Evolutionary conservation across 1,140 invertebrate genomes (phyloP), one percentile per base, ranked within the genome.

Genomic region (Cephus cinctus): DNA sequence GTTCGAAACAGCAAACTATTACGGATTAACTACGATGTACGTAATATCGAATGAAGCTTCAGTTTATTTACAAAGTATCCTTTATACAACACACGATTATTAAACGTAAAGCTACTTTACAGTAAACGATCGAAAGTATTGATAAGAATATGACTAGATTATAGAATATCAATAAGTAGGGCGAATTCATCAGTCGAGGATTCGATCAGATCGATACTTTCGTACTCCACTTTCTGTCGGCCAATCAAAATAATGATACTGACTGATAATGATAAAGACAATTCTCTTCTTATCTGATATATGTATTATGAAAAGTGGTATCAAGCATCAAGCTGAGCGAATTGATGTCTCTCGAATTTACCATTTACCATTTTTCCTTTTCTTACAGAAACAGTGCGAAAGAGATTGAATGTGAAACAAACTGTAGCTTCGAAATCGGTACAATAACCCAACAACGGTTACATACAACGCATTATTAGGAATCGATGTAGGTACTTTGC

Each of bases 391-490:
- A n/a, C 50, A 45, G 43, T 50, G 47, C 50, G 18, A 47, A 56
- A 57, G 50, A 38, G 57, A 51, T 40, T 59, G 52, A 57, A 59
- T 60, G n/a, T n/a, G n/a, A n/a, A n/a, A n/a, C n/a, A n/a, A n/a
- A n/a, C n/a, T n/a, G n/a, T n/a, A n/a, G n/a, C n/a, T n/a, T n/a
- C n/a, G n/a, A n/a, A n/a, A n/a, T n/a, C n/a, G n/a, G n/a, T 64
- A 36, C 22, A 49, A 9, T 35, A 43, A 61, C 47, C 54, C 63
- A 56, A 54, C 50, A 57, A 49, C 52, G 39, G 54, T 59, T 66
- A 60, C 61, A 60, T 62, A 67, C 54, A 65, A 52, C 57, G 20
- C 57, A 63, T 27, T 59, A 46, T 49, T 44, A 48, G 20, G 25
- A 52, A 52, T 51, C 47, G 31, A 53, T 31, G 9, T 50, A 31